Evolutionary conservation across 2,888 invertebrate genomes (phyloP), one percentile per base, ranked within the genome.

Genomic region (Miltochrista miniata): DNA sequence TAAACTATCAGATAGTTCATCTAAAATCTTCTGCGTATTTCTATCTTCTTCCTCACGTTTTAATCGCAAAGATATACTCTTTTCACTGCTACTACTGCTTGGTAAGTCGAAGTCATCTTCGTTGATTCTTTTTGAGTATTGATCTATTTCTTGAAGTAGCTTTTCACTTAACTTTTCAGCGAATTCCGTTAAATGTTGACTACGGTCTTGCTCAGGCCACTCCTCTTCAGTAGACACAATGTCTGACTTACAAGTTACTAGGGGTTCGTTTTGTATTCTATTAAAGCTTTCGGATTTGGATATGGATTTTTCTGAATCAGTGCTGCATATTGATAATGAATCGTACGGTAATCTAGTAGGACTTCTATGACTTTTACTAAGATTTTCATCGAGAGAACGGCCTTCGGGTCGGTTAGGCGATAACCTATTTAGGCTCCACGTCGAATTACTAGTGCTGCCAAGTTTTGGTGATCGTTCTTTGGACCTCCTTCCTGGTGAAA

Each of bases 131-230:
- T 92, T 92, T 31, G 92, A 92, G 66, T 92, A 92, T 73, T 92
- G 93, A 72, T 96, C 96, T 58, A 96, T 94, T 83, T 96, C 96
- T 59, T 95, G 94, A 48, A 96, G 92, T 55, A 97, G 85, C 76
- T 96, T 96, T 73, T 96, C 96, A 73, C 96, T 96, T n/a, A 96
- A 85, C 74, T 95, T 95, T 73, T 96, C 96, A 1, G 96, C 96
- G 70, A 96, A 96, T 69, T 96, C 96, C 1, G 95, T 94, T 56
- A 96, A 88, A 74, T 96, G 95, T 68, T 94, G 94, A 57, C 93
- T 92, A 60, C 94, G 94, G 59, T 95, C 94, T 59, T 81, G 83
- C 64, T 94, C 93, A 47, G 92, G 92, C 94, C 95, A 95, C 34
- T 89, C 92, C 44, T 92, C 92, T 64, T 90, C 89, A 61, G 88